Base-by-base conservation (phyloP, 1,140 invertebrate species). In the Drosophila mayri region DNA sequence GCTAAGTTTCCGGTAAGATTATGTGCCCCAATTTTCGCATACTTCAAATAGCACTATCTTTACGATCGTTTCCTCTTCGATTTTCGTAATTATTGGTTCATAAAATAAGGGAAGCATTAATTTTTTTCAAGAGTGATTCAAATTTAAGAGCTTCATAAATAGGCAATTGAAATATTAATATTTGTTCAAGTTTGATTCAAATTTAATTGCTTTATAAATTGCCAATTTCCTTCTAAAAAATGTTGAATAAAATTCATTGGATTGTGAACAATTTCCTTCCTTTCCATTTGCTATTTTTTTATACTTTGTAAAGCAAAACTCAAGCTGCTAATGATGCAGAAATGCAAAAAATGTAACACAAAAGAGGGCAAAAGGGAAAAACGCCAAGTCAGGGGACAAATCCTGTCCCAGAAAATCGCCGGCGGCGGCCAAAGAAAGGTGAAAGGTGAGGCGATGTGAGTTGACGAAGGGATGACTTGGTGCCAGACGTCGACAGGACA, bases 401-500 rank as follows among this genome's bases (percentile, higher is more conserved):
- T 83, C 74, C 62, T 55, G 84, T 60, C 52, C 64, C 68, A 71
- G 49, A 66, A 71, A 38, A 32, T 88, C 16, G 72, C 84, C 84
- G 28, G 73, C 63, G 80, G 80, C 76, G 61, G 67, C 76, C 41
- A 84, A 67, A 76, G 74, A 50, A 76, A 66, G 57, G 65, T 55
- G 76, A 79, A 81, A 72, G 70, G 70, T 71, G 62, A 67, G 41
- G 41, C 12, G 41, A 44, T 20, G 41, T 43, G 41, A 43, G 10
- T 18, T 43, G 62, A 44, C 40, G 22, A 43, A 75, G 71, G 70
- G 76, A 61, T 73, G 66, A 72, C 63, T 67, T 50, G 75, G 70
- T 72, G 74, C 65, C 80, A 84, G 81, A 84, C 65, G 63, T 80
- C 78, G 82, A 64, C 76, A 72, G 85, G 80, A 90, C 84, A 85